phyloP scores from a whole-genome alignment of 1,140 invertebrate genomes.

The Drosophila ironensis region DNA sequence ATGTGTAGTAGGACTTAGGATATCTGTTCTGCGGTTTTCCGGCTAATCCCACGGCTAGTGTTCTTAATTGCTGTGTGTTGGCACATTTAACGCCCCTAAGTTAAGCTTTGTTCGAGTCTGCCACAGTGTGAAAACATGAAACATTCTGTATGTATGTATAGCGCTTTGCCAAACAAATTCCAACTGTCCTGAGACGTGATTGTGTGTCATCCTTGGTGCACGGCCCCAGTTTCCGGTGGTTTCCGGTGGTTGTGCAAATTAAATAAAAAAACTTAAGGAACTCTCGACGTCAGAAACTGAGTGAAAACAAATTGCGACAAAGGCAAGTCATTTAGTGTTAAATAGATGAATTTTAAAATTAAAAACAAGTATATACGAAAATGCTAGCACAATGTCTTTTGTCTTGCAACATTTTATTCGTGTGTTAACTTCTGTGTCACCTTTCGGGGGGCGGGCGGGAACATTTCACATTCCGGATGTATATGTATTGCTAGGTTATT shows the following conservation, averaged over 20 bases:
- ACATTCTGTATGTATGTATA: not conserved
- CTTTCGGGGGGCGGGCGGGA: too few species aligned
- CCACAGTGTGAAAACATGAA: too few species aligned
- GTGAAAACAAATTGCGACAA: constrained; percentile 1
- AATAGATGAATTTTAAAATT: constrained; percentile 62
- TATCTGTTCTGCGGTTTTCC: not conserved
- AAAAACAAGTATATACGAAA: constrained; percentile 19
- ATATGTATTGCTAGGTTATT: too few species aligned
- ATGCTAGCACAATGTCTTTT: not conserved
- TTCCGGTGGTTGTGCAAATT: constrained; percentile 15
- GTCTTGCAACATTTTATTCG: too few species aligned
- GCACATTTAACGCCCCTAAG: too few species aligned
- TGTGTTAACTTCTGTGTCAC: too few species aligned
- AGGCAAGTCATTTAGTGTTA: constrained; percentile 47
- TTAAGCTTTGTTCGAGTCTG: too few species aligned
- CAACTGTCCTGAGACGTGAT: constrained; percentile 1
- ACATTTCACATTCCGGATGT: too few species aligned
- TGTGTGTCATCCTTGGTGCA: constrained; percentile 12
- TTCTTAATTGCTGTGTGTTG: too few species aligned
- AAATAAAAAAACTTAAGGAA: not conserved
- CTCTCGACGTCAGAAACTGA: constrained; percentile 1
- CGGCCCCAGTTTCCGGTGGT: too few species aligned
- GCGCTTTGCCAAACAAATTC: not conserved
- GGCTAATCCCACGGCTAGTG: too few species aligned
- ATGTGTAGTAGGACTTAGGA: constrained; percentile 5